Percentiles rank a stretch among this genome's conserved stretches.
Evolutionary conservation across 2,797 vertebrate genomes (phyloP).

Genomic region (Remorina albescens): DNA sequence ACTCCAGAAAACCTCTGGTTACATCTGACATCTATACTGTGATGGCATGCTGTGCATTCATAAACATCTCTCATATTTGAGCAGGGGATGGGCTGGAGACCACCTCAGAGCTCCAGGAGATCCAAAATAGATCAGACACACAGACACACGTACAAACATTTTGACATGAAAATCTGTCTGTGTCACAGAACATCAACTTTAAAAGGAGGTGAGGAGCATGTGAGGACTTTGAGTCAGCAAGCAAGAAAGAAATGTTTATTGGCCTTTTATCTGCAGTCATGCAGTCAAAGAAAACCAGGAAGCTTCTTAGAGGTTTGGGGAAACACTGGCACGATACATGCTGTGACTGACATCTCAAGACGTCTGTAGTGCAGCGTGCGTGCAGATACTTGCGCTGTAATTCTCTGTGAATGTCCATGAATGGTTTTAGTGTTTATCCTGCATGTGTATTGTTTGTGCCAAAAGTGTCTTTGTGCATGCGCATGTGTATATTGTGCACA

Average conservation of each 20-base stretch:
- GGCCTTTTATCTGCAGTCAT: constrained; percentile 72
- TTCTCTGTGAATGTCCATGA: constrained; percentile 34
- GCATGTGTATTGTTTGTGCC: constrained; percentile 30
- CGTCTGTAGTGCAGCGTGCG: constrained; percentile 43
- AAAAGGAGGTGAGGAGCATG: constrained; percentile 46
- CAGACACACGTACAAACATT: constrained; percentile 51
- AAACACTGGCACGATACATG: constrained; percentile 62
- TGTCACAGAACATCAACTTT: constrained; percentile 57
- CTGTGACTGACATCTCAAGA: constrained; percentile 60
- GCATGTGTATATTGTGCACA: constrained; percentile 30
- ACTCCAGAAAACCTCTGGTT: neutral
- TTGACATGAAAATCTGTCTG: constrained; percentile 46
- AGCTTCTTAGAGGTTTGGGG: constrained; percentile 47
- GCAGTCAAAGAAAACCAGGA: constrained; percentile 64
- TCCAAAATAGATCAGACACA: constrained; percentile 19
- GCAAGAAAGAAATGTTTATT: constrained; percentile 60
- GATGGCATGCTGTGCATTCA: constrained; percentile 26
- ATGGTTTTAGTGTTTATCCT: constrained; percentile 49
- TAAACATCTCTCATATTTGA: constrained; percentile 23
- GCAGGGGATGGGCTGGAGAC: constrained; percentile 31
- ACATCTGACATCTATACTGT: constrained; percentile 8
- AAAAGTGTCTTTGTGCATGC: constrained; percentile 17
- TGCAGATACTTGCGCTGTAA: constrained; percentile 55
- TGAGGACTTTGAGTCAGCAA: constrained; percentile 35
- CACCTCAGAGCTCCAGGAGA: constrained; percentile 42